Percentiles rank a stretch among this genome's conserved stretches.
These are phyloP conservation scores for Brachyhypopomus occidentalis DNA, from an alignment of 2,113 vertebrate species.

Conservation along the genomic window DNA sequence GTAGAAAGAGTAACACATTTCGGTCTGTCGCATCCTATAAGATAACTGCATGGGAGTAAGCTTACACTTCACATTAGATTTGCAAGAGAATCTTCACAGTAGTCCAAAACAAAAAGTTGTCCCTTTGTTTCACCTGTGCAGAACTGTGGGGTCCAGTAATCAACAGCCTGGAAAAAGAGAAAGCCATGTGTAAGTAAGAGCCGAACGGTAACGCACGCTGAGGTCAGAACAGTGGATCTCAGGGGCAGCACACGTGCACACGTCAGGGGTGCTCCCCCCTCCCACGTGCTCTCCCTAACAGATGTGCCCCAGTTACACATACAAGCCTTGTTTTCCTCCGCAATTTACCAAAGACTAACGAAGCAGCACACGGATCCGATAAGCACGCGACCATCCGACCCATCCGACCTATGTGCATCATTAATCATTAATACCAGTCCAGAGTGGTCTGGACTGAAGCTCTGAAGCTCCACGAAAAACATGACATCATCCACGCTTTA, in stretches of 20 bases:
- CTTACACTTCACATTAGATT: slow-evolving; percentile 42
- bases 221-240: neutral
- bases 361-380: too few relatives aligned
- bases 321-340: too few relatives aligned
- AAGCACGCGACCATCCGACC: too few relatives aligned
- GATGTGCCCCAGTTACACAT: too few relatives aligned
- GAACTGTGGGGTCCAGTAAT: slow-evolving; percentile 19
- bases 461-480: neutral
- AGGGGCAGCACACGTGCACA: too few relatives aligned
- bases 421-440: neutral
- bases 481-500: neutral
- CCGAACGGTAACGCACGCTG: neutral
- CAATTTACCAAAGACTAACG: too few relatives aligned
- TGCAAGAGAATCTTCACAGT: slow-evolving; percentile 32
- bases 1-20: neutral
- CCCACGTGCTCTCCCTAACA: too few relatives aligned
- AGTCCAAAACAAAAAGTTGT: neutral
- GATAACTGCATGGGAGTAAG: neutral
- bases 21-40: neutral
- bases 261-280: too few relatives aligned
- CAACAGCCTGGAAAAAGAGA: slow-evolving; percentile 20
- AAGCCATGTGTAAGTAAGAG: neutral
- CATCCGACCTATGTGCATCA: neutral
- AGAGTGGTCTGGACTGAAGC: neutral
- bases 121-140: neutral